Base-by-base conservation (phyloP, 2,797 vertebrate species). In the Cirrhinus mrigala region DNA sequence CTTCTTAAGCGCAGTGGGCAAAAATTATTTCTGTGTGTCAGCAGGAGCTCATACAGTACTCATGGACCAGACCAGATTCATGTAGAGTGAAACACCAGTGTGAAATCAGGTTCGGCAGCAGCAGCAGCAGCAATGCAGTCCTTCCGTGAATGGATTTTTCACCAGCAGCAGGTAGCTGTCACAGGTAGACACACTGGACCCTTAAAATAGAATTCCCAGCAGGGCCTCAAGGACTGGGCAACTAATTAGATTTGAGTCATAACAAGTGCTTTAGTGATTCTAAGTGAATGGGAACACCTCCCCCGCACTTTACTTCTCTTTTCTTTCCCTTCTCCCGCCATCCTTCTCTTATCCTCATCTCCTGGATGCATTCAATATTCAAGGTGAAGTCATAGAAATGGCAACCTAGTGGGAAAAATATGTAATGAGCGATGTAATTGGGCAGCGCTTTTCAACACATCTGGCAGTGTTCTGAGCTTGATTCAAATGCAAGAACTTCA, bases 211-310 rank as follows among this genome's bases (percentile, higher is more conserved):
- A 77, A 68, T 69, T 68, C 70, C 48, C 58, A 48, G 86, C 73
- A 66, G 37, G 73, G 15, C 54, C 56, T 87, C 74, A 22, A 44
- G 18, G 71, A 73, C 48, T 40, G 29, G 46, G 24, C 18, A 68
- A 27, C 78, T 82, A 79, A 74, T 71, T 85, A 44, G 18, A 85
- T 64, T 87, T 64, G 73, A 70, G 79, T 64, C 66, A 79, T 82
- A 81, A 48, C 11, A 56, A 62, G 40, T 48, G 66, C 75, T 82
- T 69, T 69, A 78, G 73, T 81, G 83, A 87, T 62, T 87, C 29
- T 77, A 75, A 58, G 70, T 82, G 86, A 83, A 80, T 73, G 10
- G 27, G 27, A 64, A 66, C 66, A 80, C 70, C 70, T 83, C 60
- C 68, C 52, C 9, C 40, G 14, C 56, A 24, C 20, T 27, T 79